These are phyloP conservation scores for Falco biarmicus DNA, from an alignment of 2,797 vertebrate species.

Conservation along the genomic window DNA sequence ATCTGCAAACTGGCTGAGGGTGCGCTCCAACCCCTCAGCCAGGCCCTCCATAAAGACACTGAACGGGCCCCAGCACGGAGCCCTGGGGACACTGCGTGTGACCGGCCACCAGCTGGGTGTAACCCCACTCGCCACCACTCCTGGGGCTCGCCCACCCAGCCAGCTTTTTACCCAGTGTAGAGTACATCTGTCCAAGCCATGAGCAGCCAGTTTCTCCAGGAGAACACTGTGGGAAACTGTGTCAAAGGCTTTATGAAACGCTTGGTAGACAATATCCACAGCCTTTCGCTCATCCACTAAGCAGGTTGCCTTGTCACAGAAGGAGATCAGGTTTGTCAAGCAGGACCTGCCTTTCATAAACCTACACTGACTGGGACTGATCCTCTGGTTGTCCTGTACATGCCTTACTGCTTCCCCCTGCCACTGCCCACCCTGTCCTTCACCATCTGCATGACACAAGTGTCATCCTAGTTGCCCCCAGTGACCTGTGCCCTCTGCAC, in stretches of 20 bases:
- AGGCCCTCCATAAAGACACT: no score
- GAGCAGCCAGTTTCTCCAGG: background rate
- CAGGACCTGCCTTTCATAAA: background rate
- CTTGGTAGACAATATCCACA: background rate
- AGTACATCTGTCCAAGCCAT: background rate
- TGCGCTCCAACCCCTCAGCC: no score
- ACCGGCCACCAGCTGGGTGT: background rate
- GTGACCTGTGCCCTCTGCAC: background rate
- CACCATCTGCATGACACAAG: background rate
- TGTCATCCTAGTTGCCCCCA: background rate
- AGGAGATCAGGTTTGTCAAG: background rate
- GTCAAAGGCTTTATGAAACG: background rate
- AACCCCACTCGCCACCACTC: background rate
- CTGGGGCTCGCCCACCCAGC: background rate
- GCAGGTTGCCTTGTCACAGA: background rate
- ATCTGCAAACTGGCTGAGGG: no score
- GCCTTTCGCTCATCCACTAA: background rate
- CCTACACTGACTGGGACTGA: background rate
- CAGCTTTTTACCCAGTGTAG: background rate
- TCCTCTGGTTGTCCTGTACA: background rate
- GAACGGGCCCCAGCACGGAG: no score
- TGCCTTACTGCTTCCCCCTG: background rate
- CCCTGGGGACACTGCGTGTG: no score
- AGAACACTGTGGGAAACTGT: background rate
- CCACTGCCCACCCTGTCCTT: background rate